phyloP scores from a whole-genome alignment of 2,888 invertebrate genomes.

The Lycocerus yunnanus region DNA sequence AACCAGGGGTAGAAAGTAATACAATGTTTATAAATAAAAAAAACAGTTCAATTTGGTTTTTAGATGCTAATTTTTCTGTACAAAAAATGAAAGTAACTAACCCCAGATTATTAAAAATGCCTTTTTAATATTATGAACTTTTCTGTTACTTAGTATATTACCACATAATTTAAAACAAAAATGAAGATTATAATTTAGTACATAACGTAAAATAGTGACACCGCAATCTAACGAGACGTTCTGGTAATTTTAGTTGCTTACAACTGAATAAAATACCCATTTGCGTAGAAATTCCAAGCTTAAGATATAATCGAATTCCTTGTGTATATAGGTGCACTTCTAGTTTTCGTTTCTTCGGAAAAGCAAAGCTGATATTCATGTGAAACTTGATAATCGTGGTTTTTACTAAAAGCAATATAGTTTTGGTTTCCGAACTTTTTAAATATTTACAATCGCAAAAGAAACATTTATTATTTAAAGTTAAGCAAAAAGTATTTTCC shows the following conservation, averaged over 20 bases:
- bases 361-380: conserved; percentile 7
- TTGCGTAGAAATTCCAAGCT: conserved; percentile 10
- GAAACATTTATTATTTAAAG: neutral
- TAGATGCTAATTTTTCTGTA: neutral
- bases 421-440: neutral
- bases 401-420: neutral
- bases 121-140: neutral
- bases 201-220: neutral
- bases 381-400: conserved; percentile 12
- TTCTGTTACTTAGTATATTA: neutral
- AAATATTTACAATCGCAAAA: neutral
- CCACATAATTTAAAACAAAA: neutral
- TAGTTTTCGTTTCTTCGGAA: conserved; percentile 15
- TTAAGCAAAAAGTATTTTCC: neutral
- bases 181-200: neutral
- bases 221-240: neutral
- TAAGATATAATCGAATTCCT: conserved; percentile 9
- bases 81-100: neutral
- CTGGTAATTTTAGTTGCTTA: conserved; percentile 13
- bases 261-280: conserved; percentile 16
- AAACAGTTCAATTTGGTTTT: neutral
- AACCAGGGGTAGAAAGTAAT: neutral
- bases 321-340: conserved; percentile 3
- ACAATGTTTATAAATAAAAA: neutral
- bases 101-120: neutral